Conservation (phyloP, 2,113 vertebrate species). For the Galeopterus variegatus region DNA sequence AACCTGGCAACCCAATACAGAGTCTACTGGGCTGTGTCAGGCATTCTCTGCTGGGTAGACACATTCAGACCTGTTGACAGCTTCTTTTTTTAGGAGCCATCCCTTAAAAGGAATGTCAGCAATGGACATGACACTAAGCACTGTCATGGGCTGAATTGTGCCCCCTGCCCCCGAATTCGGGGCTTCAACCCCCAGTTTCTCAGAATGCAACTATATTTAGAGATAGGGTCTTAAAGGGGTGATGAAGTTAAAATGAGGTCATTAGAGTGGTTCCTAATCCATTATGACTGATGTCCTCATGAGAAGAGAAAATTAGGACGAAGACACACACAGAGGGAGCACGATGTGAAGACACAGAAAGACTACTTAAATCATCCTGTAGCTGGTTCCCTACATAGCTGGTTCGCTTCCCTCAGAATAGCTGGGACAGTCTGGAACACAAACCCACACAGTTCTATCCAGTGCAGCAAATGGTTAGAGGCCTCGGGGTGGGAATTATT, state of each 20-base stretch:
- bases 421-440: background rate
- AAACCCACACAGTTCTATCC: background rate
- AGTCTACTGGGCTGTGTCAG: too few species aligned
- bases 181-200: background rate
- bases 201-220: background rate
- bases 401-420: background rate
- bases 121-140: background rate
- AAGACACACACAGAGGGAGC: background rate
- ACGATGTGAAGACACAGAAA: background rate
- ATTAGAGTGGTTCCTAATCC: background rate
- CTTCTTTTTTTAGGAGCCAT: background rate
- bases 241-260: background rate
- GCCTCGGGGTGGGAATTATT: too few species aligned
- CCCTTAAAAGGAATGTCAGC: background rate
- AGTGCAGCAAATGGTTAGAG: background rate
- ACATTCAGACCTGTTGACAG: background rate
- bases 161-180: background rate
- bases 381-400: background rate
- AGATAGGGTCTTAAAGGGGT: background rate
- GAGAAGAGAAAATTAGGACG: background rate
- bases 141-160: background rate
- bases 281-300: background rate
- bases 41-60: background rate
- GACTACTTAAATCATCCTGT: too few species aligned
- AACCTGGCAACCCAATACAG: background rate